These are phyloP conservation scores for Prosopocoilus inquinatus DNA, from an alignment of 2,888 invertebrate species.

Conservation along the genomic window DNA sequence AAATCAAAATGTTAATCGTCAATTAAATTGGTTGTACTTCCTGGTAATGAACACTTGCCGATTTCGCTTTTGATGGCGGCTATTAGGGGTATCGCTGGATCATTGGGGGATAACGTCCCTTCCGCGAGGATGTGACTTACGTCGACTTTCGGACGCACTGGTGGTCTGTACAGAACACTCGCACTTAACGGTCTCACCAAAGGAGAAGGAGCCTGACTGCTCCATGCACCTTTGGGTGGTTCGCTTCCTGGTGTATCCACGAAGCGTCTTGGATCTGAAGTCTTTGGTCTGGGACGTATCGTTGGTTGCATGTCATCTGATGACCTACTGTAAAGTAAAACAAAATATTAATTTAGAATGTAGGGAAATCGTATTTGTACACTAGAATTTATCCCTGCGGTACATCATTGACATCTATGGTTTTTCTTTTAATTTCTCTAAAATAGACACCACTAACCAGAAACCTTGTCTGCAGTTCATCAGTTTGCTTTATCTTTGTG, in stretches of 20 bases:
- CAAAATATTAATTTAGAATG: no score
- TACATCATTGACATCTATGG: no score
- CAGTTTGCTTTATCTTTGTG: no score
- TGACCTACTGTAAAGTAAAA: slow-evolving; percentile 22
- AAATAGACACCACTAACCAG: no score
- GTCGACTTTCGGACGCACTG: slow-evolving; percentile 51
- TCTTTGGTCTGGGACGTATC: slow-evolving; percentile 44
- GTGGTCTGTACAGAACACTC: slow-evolving; percentile 60
- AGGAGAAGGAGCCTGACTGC: slow-evolving; percentile 54
- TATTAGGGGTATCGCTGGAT: slow-evolving; percentile 80
- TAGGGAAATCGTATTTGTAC: no score
- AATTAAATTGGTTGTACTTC: slow-evolving; percentile 44
- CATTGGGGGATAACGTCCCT: slow-evolving; percentile 58
- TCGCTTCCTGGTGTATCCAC: background rate
- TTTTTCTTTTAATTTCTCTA: no score
- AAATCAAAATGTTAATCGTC: slow-evolving; percentile 5
- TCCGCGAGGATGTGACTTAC: slow-evolving; percentile 58
- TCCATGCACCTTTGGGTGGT: slow-evolving; percentile 53
- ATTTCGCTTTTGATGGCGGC: slow-evolving; percentile 78
- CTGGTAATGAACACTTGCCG: slow-evolving; percentile 48
- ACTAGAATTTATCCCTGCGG: no score
- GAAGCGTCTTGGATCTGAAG: slow-evolving; percentile 40
- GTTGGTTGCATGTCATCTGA: slow-evolving; percentile 29
- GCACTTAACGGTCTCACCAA: slow-evolving; percentile 63
- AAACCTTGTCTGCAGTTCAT: no score